Conservation (phyloP, 2,888 invertebrate species). For the Platerodrilus igneus region DNA sequence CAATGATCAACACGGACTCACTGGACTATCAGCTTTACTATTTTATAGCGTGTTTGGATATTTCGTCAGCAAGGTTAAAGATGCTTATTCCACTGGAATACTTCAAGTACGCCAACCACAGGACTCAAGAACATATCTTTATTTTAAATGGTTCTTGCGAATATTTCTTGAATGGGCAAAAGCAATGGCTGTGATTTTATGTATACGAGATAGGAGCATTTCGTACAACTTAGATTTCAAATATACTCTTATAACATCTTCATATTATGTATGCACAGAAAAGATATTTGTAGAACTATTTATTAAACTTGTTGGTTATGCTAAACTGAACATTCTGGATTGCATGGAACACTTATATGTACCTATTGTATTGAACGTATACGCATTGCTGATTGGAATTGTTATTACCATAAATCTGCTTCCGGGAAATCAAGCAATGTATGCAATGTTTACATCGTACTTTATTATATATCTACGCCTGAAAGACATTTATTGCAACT, state of each 20-base stretch:
- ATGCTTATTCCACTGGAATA: conserved; percentile 35
- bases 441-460: conserved; percentile 38
- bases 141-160: conserved; percentile 49
- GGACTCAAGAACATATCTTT: conserved; percentile 20
- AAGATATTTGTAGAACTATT: conserved; percentile 63
- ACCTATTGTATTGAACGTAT: conserved; percentile 58
- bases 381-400: conserved; percentile 48
- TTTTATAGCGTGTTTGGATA: conserved; percentile 45
- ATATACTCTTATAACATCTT: conserved; percentile 61
- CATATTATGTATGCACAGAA: conserved; percentile 67
- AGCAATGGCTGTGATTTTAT: conserved; percentile 57
- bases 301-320: conserved; percentile 51
- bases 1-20: conserved; percentile 34
- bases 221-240: conserved; percentile 62
- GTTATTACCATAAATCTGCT: conserved; percentile 26
- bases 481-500: conserved; percentile 42
- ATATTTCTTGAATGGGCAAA: conserved; percentile 75
- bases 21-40: conserved; percentile 42
- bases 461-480: conserved; percentile 41
- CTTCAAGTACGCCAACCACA: conserved; percentile 3
- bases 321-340: conserved; percentile 61
- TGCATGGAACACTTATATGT: conserved; percentile 66
- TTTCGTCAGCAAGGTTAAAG: conserved; percentile 40
- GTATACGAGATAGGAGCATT: conserved; percentile 67
- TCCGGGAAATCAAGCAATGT: conserved; percentile 28